phyloP scores from a whole-genome alignment of 2,113 vertebrate genomes.

The Actenoides lindsayi region DNA sequence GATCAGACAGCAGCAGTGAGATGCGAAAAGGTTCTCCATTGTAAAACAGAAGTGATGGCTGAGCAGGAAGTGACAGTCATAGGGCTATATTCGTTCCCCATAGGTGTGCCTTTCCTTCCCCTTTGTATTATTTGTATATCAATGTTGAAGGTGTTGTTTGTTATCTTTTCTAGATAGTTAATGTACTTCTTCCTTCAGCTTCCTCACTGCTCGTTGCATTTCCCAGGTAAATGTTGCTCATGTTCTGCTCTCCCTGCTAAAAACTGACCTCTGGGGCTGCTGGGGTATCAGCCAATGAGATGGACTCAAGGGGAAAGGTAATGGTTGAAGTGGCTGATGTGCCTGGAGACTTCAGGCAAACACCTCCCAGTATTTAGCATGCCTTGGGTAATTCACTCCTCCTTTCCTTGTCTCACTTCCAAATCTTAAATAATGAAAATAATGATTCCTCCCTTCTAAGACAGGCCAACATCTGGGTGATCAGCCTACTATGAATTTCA shows the following conservation, averaged over 20 bases:
- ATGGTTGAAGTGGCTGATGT: not conserved
- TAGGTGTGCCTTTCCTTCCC: not conserved
- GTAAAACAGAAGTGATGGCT: not conserved
- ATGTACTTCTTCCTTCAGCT: not conserved
- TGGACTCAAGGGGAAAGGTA: not conserved
- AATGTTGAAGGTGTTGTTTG: not conserved
- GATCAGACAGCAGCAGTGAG: not conserved
- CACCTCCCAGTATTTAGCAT: fast-evolving
- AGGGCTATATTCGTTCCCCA: not conserved
- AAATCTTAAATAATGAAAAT: not conserved
- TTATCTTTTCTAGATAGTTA: not conserved
- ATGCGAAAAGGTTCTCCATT: not conserved
- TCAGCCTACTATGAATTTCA: not conserved
- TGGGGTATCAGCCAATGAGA: not conserved
- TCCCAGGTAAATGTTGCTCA: not conserved
- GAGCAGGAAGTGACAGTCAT: not conserved
- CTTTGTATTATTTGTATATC: not conserved
- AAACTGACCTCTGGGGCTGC: not conserved
- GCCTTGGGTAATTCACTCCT: not conserved
- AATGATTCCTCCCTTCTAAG: not conserved
- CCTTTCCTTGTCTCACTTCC: not conserved
- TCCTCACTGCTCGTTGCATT: not conserved
- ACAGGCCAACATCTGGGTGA: not conserved
- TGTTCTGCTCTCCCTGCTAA: not conserved
- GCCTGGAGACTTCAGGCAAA: not conserved